Conservation (phyloP, 2,113 vertebrate genomes). For the Lanius collurio region DNA sequence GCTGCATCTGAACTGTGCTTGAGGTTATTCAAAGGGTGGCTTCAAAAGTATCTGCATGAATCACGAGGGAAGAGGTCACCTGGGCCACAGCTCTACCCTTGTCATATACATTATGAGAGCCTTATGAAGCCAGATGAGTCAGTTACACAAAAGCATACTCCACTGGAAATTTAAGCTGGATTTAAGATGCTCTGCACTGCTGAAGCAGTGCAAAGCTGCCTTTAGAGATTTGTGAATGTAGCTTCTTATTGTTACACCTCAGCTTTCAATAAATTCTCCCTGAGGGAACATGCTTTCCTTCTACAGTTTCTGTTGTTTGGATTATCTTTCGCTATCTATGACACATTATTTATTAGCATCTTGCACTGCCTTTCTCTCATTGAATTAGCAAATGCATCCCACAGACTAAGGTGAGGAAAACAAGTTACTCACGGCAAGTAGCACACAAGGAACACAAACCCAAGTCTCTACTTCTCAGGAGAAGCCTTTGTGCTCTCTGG, state of each 20-base stretch:
- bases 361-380: not conserved
- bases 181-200: constrained; percentile 22
- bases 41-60: not conserved
- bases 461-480: not conserved
- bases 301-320: not conserved
- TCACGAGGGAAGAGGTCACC: not conserved
- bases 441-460: not conserved
- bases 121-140: not conserved
- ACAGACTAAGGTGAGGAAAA: not conserved
- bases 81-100: not conserved
- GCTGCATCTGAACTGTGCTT: not conserved
- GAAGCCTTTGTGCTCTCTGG: not conserved
- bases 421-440: not conserved
- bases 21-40: not conserved
- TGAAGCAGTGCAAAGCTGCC: constrained; percentile 36
- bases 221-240: constrained; percentile 18
- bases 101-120: not conserved
- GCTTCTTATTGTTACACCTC: constrained; percentile 1
- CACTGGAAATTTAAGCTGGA: constrained; percentile 27
- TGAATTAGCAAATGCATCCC: not conserved
- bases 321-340: not conserved
- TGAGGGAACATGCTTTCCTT: not conserved
- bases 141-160: not conserved
- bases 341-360: not conserved
- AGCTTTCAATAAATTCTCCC: constrained; percentile 26